phyloP scores from a whole-genome alignment of 2,797 vertebrate species.

The Coccyzus lansbergi region DNA sequence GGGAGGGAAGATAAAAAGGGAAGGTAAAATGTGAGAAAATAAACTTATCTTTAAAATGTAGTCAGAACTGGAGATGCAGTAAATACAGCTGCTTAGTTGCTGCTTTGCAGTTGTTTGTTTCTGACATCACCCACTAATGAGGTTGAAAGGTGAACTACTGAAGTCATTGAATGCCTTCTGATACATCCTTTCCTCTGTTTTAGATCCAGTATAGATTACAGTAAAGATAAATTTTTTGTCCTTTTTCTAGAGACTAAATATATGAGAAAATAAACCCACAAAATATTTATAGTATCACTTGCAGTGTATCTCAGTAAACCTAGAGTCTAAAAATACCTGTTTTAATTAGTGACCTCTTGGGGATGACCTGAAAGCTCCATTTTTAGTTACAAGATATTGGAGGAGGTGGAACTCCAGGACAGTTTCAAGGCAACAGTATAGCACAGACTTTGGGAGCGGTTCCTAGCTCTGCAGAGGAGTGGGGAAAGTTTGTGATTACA shows the following conservation, averaged over 20 bases:
- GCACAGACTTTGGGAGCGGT: neutral
- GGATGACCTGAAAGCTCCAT: neutral
- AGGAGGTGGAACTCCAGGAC: slow-evolving; percentile 9
- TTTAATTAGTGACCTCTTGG: slow-evolving; percentile 53
- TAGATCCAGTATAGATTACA: neutral
- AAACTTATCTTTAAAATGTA: neutral
- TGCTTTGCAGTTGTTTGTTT: slow-evolving; percentile 9
- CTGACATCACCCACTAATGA: neutral
- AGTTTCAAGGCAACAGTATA: slow-evolving; percentile 21
- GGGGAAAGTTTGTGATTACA: neutral
- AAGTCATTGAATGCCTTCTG: neutral
- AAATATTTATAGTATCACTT: slow-evolving; percentile 34
- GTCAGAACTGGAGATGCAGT: neutral
- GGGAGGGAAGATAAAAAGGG: neutral
- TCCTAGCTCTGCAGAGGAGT: neutral
- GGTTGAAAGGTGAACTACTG: neutral
- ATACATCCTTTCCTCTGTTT: neutral
- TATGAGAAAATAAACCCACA: slow-evolving; percentile 12
- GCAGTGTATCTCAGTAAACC: neutral
- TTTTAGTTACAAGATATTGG: slow-evolving; percentile 49
- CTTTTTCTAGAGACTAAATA: neutral
- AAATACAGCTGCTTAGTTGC: neutral
- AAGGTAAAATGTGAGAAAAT: neutral
- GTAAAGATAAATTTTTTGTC: slow-evolving; percentile 14
- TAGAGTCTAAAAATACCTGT: slow-evolving; percentile 34